Conservation (phyloP, 1,140 invertebrate genomes). For the Lepidostoma basale region DNA sequence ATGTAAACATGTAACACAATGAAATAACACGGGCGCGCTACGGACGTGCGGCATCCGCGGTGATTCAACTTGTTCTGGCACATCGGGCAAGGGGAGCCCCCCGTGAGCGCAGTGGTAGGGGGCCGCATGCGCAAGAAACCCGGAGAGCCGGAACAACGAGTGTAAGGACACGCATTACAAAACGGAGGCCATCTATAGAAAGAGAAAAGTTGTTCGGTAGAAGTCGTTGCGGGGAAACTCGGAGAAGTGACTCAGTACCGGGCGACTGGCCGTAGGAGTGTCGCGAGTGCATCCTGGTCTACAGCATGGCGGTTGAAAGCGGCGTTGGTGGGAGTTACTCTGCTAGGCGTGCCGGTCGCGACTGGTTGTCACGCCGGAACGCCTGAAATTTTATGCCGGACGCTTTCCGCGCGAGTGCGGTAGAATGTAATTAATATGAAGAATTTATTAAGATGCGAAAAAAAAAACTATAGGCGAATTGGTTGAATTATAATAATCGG, state of each 20-base stretch:
- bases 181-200: not conserved
- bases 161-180: not conserved
- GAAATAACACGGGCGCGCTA: not conserved
- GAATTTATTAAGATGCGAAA: no score
- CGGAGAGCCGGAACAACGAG: not conserved
- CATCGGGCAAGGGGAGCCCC: conserved; percentile 9
- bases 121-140: conserved; percentile 26
- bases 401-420: no score
- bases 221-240: not conserved
- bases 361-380: no score
- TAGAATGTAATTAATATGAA: no score
- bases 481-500: no score
- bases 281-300: not conserved
- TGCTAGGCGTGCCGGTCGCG: not conserved
- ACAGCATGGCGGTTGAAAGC: conserved; percentile 5
- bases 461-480: no score
- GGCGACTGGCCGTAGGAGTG: not conserved
- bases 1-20: conserved; percentile 33
- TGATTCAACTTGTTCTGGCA: conserved; percentile 18
- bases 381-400: no score
- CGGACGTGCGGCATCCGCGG: conserved; percentile 4
- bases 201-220: not conserved
- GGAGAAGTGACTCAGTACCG: not conserved
- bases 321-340: not conserved
- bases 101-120: not conserved